Percentiles rank a stretch among this genome's conserved stretches.
Evolutionary conservation across 1,140 invertebrate species (phyloP).

Genomic region (Laupala kohalensis): DNA sequence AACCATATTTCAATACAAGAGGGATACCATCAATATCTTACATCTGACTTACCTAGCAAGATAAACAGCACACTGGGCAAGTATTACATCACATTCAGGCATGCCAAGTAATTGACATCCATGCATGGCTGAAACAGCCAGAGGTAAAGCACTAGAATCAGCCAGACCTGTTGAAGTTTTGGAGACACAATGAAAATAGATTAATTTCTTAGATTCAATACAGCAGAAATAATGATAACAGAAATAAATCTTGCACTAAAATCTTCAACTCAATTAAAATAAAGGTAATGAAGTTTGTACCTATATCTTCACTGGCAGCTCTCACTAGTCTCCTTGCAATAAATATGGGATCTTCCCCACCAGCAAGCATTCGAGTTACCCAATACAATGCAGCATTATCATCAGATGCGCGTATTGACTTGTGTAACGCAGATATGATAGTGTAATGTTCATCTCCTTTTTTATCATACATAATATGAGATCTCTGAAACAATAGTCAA

Average conservation of each 20-base stretch:
- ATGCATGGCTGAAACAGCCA: slow-evolving; percentile 31
- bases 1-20: too few species aligned
- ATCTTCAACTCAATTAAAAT: too few species aligned
- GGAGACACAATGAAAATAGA: neutral
- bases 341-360: slow-evolving; percentile 72
- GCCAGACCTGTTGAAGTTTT: slow-evolving; percentile 28
- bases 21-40: too few species aligned
- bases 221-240: too few species aligned
- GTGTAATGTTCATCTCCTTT: slow-evolving; percentile 76
- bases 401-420: slow-evolving; percentile 71
- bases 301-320: slow-evolving; percentile 63
- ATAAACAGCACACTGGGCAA: slow-evolving; percentile 64
- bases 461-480: slow-evolving; percentile 62
- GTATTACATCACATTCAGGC: slow-evolving; percentile 64
- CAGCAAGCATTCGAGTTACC: slow-evolving; percentile 64
- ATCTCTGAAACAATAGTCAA: slow-evolving; percentile 34
- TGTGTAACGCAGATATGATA: slow-evolving; percentile 68
- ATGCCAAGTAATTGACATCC: slow-evolving; percentile 68
- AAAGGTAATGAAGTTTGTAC: slow-evolving; percentile 22
- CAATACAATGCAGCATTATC: slow-evolving; percentile 73
- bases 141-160: slow-evolving; percentile 37
- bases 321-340: slow-evolving; percentile 63
- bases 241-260: too few species aligned
- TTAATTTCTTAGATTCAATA: neutral
- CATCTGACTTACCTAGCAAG: slow-evolving; percentile 42